Percentiles rank a stretch among this genome's conserved stretches.
Evolutionary conservation across 2,797 vertebrate genomes (phyloP).

Genomic region (Coccyzus lansbergi): DNA sequence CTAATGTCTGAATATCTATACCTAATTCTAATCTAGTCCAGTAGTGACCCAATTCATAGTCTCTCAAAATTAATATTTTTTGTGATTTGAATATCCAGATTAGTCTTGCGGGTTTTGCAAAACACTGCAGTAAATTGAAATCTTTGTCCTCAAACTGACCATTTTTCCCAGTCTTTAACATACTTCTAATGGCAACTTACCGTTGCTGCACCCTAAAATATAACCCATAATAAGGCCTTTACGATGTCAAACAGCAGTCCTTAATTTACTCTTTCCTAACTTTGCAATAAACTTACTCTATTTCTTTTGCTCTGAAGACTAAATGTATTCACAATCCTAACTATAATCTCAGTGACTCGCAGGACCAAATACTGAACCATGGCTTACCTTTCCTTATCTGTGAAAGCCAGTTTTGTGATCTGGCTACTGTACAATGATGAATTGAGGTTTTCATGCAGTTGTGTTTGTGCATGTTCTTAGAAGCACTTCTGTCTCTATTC

Average conservation of each 20-base stretch:
- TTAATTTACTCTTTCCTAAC: not conserved
- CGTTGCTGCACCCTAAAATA: not conserved
- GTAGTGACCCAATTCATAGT: not conserved
- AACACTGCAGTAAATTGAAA: not conserved
- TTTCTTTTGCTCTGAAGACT: not conserved
- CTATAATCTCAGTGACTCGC: not conserved
- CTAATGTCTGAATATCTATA: not conserved
- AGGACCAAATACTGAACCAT: not conserved
- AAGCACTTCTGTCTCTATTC: not conserved
- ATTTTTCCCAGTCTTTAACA: not conserved
- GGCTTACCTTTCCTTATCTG: not conserved
- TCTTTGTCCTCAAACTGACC: not conserved
- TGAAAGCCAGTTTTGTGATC: not conserved
- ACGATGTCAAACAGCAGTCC: not conserved
- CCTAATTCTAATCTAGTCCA: not conserved
- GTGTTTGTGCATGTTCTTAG: not conserved
- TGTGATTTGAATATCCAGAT: not conserved
- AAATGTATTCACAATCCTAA: not conserved
- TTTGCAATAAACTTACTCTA: not conserved
- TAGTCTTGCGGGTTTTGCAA: not conserved
- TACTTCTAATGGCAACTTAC: not conserved
- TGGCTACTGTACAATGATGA: not conserved
- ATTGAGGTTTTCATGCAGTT: not conserved
- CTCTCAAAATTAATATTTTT: not conserved
- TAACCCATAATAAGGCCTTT: not conserved